Base-by-base conservation (phyloP, 2,113 vertebrate species). In the Tiliqua scincoides region DNA sequence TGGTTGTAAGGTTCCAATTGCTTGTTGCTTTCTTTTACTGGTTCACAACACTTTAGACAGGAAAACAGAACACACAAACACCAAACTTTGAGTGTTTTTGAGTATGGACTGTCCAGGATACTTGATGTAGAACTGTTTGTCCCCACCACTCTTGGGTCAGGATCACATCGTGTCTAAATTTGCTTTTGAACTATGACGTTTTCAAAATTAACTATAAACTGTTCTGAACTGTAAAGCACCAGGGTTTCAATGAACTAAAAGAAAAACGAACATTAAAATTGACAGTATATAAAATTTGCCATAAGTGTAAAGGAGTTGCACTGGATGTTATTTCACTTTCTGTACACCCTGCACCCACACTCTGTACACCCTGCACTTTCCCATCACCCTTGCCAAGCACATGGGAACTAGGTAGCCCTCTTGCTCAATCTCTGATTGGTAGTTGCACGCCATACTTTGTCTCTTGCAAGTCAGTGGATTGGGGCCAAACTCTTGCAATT, bases 1-100 rank as follows among this genome's bases (percentile, higher is more conserved):
- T 57, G 73, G 67, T 61, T 82, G 59, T 73, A 35, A 92, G 82
- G 73, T 91, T 78, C 52, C 62, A 80, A 52, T 25, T 90, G 20
- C 85, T 79, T 57, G 32, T 1, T 61, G 61, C 20, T 37, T 62
- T 67, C 40, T 82, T 57, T 11, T 17, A 57, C 10, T 57, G 54
- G 43, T 57, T 11, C 12, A 11, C 54, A 57, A 17, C 54, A 11
- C 54, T 57, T 57, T 11, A 9, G 54, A 57, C 54, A 57, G 10
- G 54, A 57, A 48, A 48, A 48, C 8, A 48, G 43, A 48, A 48
- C 43, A 48, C 43, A 48, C 8, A 48, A 48, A 48, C 43, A 48
- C 43, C 43, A 48, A 4, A 5, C 43, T 48, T 48, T 48, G 8
- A 8, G 43, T 48, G 43, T 48, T 48, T 48, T 48, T 5, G 43